Conservation (phyloP, 2,113 vertebrate genomes). For the Etheostoma spectabile region DNA sequence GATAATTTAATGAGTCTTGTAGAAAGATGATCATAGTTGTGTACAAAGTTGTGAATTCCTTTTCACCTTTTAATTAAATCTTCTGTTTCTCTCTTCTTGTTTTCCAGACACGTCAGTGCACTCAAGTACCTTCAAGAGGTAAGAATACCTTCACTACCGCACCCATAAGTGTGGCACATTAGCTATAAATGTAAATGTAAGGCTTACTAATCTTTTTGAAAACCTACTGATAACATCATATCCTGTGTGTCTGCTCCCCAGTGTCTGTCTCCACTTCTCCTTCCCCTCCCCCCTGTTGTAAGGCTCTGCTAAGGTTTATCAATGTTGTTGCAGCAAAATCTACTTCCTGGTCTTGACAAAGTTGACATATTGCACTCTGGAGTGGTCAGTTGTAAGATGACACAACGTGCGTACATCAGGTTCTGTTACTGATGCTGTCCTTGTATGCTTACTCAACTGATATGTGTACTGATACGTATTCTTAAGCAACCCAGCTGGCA, state of each 20-base stretch:
- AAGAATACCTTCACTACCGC: slow-evolving; percentile 62
- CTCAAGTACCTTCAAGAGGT: slow-evolving; percentile 90
- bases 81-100: slow-evolving; percentile 50
- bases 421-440: slow-evolving; percentile 42
- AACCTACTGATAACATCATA: slow-evolving; percentile 58
- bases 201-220: slow-evolving; percentile 41
- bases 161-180: neutral
- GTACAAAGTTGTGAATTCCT: slow-evolving; percentile 20
- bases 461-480: neutral
- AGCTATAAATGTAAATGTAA: neutral
- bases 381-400: slow-evolving; percentile 62
- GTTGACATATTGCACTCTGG: slow-evolving; percentile 66
- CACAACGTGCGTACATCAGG: slow-evolving; percentile 41
- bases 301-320: slow-evolving; percentile 78
- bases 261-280: slow-evolving; percentile 61
- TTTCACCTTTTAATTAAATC: slow-evolving; percentile 16
- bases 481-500: neutral
- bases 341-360: slow-evolving; percentile 81
- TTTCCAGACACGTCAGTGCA: slow-evolving; percentile 89
- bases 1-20: slow-evolving; percentile 46
- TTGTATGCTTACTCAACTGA: slow-evolving; percentile 26
- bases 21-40: slow-evolving; percentile 30
- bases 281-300: slow-evolving; percentile 12
- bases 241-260: slow-evolving; percentile 62
- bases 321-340: slow-evolving; percentile 83